Conservation (phyloP, 2,888 invertebrate genomes). For the Syrista parreyssii region DNA sequence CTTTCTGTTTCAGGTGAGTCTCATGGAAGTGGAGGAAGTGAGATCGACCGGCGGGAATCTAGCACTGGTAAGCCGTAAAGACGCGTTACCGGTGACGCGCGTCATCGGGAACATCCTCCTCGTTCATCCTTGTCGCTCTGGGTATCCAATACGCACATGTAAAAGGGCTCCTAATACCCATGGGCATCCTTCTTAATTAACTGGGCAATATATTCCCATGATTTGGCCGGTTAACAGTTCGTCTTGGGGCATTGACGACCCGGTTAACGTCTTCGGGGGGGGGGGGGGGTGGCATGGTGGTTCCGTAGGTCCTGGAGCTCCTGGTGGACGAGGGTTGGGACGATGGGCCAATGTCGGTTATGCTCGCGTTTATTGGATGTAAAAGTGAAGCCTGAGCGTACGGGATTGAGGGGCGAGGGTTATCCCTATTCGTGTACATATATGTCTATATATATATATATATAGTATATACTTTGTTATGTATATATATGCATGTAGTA, state of each 20-base stretch:
- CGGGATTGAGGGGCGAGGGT: background rate
- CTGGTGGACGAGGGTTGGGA: background rate
- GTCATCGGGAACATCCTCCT: background rate
- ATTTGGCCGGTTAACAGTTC: conserved; percentile 36
- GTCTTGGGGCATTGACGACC: conserved; percentile 1
- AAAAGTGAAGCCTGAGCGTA: conserved; percentile 2
- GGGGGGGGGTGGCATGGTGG: background rate
- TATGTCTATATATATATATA: background rate
- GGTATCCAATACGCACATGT: background rate
- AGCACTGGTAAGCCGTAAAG: conserved; percentile 7
- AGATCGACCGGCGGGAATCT: background rate
- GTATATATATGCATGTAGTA: background rate
- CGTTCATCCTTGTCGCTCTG: background rate
- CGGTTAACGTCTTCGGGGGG: background rate
- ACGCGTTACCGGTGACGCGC: background rate
- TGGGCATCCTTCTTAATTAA: conserved; percentile 50
- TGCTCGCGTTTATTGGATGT: conserved; percentile 16
- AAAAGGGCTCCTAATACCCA: conserved; percentile 31
- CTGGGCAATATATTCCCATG: conserved; percentile 40
- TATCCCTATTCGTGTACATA: background rate
- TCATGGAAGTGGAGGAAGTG: conserved; percentile 17
- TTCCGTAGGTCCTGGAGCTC: background rate
- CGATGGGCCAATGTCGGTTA: background rate
- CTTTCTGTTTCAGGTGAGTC: conserved; percentile 53
- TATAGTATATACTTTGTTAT: background rate